Base-by-base conservation (phyloP, 2,888 invertebrate species). In the Kuschelorhynchus macadamiae region DNA sequence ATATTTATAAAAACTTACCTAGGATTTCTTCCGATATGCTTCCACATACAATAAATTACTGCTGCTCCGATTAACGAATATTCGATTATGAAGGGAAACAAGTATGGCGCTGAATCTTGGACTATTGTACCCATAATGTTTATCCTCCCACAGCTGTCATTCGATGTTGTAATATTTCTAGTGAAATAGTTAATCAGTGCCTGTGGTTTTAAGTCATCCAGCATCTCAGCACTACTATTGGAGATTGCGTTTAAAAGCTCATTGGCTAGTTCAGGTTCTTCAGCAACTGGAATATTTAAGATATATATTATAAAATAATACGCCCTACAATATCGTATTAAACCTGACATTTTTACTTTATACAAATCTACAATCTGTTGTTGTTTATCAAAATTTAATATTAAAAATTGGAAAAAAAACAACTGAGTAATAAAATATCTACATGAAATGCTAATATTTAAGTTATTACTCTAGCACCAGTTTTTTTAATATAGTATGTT, bases 41-140 rank as follows among this genome's bases (percentile, higher is more conserved):
- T 92, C 97, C 97, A 97, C 95, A 97, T 97, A 56, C 96, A 94
- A 82, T 95, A 97, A 78, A 97, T 92, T 39, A 97, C 96, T 55
- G 96, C 95, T 52, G 97, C 96, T 16, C 96, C 96, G 79, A 98
- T 96, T 72, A 97, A 86, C 71, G 96, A 96, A 85, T 97, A 97
- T 82, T 97, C 95, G 78, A 97, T 95, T 79, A 96, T 96, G 84
- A 97, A 97, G 0, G 97, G 97, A 85, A 95, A 98, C 53, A 97
- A 87, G 83, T 96, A 97, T 0, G 97, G 97, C 8, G 97, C 95
- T 0, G 97, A 93, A 81, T 96, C 96, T 78, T 93, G 90, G 7
- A 96, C 95, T 76, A 96, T 95, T 49, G 91, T 93, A 44, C 96
- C 96, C 95, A 96, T 96, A 78, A 95, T 95, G 80, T 94, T 93